phyloP scores from a whole-genome alignment of 1,140 invertebrate genomes.

The Phortica variegata region DNA sequence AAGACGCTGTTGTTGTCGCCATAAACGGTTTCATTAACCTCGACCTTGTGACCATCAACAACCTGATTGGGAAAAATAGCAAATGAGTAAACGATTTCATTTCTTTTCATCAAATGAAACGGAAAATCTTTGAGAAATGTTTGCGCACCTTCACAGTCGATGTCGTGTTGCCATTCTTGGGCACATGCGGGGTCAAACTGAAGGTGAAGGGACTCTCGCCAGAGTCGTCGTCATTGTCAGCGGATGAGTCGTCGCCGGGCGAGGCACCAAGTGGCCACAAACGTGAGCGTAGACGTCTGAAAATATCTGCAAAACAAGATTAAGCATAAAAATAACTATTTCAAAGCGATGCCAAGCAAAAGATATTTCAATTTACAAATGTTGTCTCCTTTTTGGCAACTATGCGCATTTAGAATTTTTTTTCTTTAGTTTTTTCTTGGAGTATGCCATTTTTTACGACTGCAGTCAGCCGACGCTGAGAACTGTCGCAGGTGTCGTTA shows the following conservation, averaged over 20 bases:
- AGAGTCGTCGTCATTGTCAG: conserved; percentile 17
- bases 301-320: conserved; percentile 29
- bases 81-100: too few species aligned
- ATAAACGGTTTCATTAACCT: conserved; percentile 51
- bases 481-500: conserved; percentile 35
- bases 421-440: too few species aligned
- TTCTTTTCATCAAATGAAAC: not conserved
- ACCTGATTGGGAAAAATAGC: conserved; percentile 21
- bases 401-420: too few species aligned
- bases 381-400: too few species aligned
- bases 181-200: conserved; percentile 5
- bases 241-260: conserved; percentile 8
- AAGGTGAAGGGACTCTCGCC: conserved; percentile 17
- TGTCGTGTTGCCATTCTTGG: conserved; percentile 39
- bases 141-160: conserved; percentile 45
- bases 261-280: conserved; percentile 28
- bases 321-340: conserved; percentile 5
- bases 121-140: not conserved
- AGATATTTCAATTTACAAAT: too few species aligned
- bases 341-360: too few species aligned
- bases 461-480: too few species aligned
- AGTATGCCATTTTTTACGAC: too few species aligned
- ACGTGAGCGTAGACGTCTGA: conserved; percentile 39
- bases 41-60: conserved; percentile 49
- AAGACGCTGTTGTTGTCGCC: conserved; percentile 40